These are phyloP conservation scores for Drosophila mercatorum DNA, from an alignment of 2,888 invertebrate species.

Conservation along the genomic window DNA sequence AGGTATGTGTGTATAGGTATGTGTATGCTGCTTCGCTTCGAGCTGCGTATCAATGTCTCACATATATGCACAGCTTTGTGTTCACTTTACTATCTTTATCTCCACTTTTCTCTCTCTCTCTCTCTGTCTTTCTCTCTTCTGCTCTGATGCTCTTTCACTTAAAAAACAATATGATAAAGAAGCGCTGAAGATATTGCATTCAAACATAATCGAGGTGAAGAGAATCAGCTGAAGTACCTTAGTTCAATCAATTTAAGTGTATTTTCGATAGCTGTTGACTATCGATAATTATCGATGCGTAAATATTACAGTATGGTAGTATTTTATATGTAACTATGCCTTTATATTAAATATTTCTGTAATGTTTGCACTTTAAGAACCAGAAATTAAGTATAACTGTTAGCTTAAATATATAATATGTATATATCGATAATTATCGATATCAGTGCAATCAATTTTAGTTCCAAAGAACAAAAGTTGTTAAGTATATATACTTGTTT, in stretches of 20 bases:
- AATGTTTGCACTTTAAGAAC: no score
- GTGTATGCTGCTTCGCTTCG: conserved; percentile 2
- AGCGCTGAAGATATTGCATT: not conserved
- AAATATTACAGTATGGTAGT: not conserved
- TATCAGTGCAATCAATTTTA: no score
- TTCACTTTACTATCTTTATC: not conserved
- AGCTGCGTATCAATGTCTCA: not conserved
- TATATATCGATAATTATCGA: not conserved
- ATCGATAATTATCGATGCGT: not conserved
- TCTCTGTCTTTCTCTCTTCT: no score
- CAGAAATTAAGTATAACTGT: no score
- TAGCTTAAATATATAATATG: no score
- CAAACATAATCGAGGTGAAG: not conserved
- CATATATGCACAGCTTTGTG: conserved; percentile 11
- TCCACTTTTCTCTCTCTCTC: no score
- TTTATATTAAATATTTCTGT: no score
- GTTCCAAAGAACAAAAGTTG: no score
- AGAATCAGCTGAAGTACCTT: not conserved
- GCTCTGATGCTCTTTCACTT: not conserved
- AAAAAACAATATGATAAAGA: not conserved
- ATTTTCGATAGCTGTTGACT: not conserved
- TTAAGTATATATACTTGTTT: not conserved
- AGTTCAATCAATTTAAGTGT: not conserved
- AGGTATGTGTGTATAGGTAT: no score
- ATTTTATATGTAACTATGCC: no score